Percentiles rank a stretch among this genome's conserved stretches.
These are phyloP conservation scores for Gadopsis bispinosus DNA, from an alignment of 2,797 vertebrate genomes.

Conservation along the genomic window DNA sequence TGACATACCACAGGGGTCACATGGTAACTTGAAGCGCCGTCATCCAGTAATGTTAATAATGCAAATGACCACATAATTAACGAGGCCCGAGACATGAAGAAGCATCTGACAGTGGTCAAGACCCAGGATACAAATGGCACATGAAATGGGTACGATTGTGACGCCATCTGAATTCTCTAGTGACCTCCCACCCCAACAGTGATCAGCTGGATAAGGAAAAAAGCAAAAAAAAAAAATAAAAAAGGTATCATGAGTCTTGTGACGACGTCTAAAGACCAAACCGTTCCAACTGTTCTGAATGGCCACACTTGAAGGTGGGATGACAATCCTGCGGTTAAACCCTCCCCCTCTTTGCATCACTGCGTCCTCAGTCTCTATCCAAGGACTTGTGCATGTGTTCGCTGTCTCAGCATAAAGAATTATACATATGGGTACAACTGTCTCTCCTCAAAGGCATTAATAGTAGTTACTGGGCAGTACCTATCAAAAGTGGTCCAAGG, in stretches of 20 bases:
- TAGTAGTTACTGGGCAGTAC: no score
- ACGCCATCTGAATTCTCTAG: background rate
- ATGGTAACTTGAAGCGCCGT: constrained; percentile 12
- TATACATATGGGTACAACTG: no score
- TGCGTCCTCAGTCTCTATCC: background rate
- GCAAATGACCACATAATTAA: constrained; percentile 25
- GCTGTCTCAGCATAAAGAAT: no score
- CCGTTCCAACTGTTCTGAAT: background rate
- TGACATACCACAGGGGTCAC: constrained; percentile 7
- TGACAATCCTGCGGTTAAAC: background rate
- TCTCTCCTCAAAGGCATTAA: no score
- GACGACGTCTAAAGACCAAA: background rate
- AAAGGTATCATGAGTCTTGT: background rate
- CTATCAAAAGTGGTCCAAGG: no score
- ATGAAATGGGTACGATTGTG: background rate
- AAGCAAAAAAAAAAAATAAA: no score
- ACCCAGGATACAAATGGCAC: background rate
- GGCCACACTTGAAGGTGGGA: background rate
- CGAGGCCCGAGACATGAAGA: constrained; percentile 23
- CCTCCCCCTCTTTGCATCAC: background rate
- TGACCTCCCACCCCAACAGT: no score
- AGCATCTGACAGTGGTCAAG: constrained; percentile 30
- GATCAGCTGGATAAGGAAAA: no score
- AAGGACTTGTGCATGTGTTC: background rate
- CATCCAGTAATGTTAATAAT: constrained; percentile 24